phyloP scores from a whole-genome alignment of 2,113 vertebrate species.

The Mohoua ochrocephala region DNA sequence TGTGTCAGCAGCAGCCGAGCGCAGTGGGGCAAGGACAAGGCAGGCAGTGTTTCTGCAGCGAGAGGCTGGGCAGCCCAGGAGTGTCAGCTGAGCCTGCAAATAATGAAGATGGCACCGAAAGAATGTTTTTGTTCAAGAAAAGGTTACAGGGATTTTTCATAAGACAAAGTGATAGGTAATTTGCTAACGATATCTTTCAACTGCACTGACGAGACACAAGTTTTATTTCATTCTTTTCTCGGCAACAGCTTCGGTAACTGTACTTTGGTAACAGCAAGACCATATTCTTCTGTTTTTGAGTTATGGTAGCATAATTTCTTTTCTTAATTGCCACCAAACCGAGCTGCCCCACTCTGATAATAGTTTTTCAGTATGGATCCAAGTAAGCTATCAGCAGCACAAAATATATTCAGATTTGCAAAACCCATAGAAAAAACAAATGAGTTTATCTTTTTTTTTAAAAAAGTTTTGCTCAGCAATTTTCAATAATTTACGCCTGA shows the following conservation, averaged over 20 bases:
- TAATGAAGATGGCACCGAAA: not conserved
- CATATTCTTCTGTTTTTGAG: not conserved
- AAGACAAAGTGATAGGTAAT: not conserved
- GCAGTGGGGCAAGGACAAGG: rapidly evolving
- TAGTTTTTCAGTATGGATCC: not conserved
- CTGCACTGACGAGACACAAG: rapidly evolving
- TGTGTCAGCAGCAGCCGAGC: not conserved
- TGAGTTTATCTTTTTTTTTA: not conserved
- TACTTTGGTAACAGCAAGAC: not conserved
- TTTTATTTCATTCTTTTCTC: not conserved
- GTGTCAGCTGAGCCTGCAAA: not conserved
- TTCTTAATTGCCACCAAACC: not conserved
- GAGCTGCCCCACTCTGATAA: not conserved
- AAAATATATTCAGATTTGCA: not conserved
- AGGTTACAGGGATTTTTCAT: not conserved
- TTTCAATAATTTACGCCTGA: not conserved
- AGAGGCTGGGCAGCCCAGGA: rapidly evolving
- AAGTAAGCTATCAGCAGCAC: not conserved
- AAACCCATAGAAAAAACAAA: not conserved
- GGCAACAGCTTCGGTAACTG: rapidly evolving
- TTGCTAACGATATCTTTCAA: not conserved
- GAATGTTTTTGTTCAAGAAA: not conserved
- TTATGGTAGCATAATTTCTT: not conserved
- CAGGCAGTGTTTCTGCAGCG: not conserved
- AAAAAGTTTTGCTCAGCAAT: not conserved